Evolutionary conservation across 2,888 invertebrate genomes (phyloP), one percentile per base, ranked within the genome.

Genomic region (Drosophila affinis): DNA sequence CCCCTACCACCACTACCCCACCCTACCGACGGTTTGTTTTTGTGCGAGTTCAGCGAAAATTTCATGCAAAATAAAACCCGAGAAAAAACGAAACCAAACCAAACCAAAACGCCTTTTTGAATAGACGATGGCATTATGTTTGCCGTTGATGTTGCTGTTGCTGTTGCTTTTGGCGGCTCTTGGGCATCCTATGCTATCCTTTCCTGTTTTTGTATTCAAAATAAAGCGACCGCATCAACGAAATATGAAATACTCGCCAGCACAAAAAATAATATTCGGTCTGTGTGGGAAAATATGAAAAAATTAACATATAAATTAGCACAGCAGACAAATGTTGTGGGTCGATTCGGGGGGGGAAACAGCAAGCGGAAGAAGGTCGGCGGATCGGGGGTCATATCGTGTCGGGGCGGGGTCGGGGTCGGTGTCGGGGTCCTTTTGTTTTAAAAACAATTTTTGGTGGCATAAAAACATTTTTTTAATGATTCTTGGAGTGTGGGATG

Each of bases 171-270:
- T 21, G 57, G 32, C 47, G 44, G 67, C 68, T 59, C 48, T 60
- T 34, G 57, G 53, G 53, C 68, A 18, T 18, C 18, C 18, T 18
- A 18, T 18, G 2, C 18, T 18, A 77, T 72, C 76, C 77, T 78
- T 82, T 87, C 65, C 76, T 72, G 85, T 72, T 87, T 64, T 76
- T 76, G 47, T 69, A 69, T 80, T 70, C 77, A 70, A 79, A 82
- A 85, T 76, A 79, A 84, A 84, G 87, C 87, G 75, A 78, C 78
- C 82, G 71, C 85, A 82, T 84, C 87, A 86, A 78, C 75, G 74
- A 81, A 68, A 77, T 75, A 71, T 64, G 68, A 83, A 84, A 82
- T 78, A 39, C 39, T 39, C 14, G 39, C 39, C 39, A 69, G 79
- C 75, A 67, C 77, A 84, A 75, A 86, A 86, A 86, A 86, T 77